phyloP scores from a whole-genome alignment of 2,888 invertebrate genomes.

The Gandaritis pyraliata region DNA sequence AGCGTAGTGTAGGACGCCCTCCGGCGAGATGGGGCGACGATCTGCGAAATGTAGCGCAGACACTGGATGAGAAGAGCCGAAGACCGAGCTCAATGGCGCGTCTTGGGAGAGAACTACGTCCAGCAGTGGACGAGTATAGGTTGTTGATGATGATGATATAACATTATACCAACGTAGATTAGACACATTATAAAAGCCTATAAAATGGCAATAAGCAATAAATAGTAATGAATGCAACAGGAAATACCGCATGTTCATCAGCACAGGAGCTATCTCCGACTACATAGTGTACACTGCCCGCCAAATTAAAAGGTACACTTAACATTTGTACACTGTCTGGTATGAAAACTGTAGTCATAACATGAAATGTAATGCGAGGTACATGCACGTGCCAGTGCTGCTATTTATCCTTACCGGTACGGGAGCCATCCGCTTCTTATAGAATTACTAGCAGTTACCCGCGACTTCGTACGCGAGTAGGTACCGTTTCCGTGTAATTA shows the following conservation, averaged over 20 bases:
- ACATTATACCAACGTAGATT: not conserved
- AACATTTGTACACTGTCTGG: constrained; percentile 35
- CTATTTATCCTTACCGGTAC: constrained; percentile 55
- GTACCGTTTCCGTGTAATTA: no score
- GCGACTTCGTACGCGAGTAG: no score
- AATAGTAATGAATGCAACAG: constrained; percentile 16
- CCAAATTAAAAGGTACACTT: not conserved
- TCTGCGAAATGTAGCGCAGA: no score
- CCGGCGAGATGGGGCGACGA: no score
- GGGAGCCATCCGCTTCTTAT: constrained; percentile 56
- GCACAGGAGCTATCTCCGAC: constrained; percentile 9
- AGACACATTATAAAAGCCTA: constrained; percentile 8
- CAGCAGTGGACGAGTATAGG: no score
- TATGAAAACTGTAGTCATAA: constrained; percentile 33
- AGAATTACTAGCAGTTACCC: no score
- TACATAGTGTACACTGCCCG: constrained; percentile 23
- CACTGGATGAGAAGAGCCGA: no score
- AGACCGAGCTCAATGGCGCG: no score
- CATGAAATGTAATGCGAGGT: constrained; percentile 50
- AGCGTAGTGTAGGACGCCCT: no score
- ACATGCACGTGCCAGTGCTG: constrained; percentile 50
- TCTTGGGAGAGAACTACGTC: no score
- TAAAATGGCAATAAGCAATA: constrained; percentile 7
- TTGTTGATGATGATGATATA: no score
- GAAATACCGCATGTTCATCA: constrained; percentile 19